Evolutionary conservation across 1,140 invertebrate species (phyloP).

Genomic region (Calycopis cecrops): DNA sequence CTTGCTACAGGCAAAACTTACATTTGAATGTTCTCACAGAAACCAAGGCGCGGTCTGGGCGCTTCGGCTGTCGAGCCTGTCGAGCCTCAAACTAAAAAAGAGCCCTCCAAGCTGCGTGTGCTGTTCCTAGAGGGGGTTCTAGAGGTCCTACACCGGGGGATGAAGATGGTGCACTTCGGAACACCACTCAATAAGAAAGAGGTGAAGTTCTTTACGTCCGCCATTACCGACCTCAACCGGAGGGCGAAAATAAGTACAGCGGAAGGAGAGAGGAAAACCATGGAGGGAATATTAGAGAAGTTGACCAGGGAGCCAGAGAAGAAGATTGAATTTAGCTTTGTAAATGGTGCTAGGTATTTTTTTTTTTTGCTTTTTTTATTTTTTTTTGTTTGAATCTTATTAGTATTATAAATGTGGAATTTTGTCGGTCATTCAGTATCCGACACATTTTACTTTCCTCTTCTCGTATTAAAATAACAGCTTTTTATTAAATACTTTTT

Average conservation of each 20-base stretch:
- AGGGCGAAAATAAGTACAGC: not conserved
- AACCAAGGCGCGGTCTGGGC: not conserved
- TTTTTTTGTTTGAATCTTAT: too few species aligned
- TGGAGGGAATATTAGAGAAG: slow-evolving; percentile 22
- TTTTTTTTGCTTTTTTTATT: too few species aligned
- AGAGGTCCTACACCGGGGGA: not conserved
- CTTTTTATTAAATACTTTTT: too few species aligned
- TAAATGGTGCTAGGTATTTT: not conserved
- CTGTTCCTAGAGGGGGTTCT: not conserved
- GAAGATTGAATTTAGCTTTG: slow-evolving; percentile 11
- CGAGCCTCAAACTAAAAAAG: not conserved
- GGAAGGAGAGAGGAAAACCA: not conserved
- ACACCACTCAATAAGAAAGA: not conserved
- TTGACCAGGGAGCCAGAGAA: slow-evolving; percentile 26
- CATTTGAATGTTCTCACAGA: slow-evolving; percentile 29
- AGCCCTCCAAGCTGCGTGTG: not conserved
- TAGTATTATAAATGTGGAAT: too few species aligned
- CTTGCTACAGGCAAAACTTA: too few species aligned
- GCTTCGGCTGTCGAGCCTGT: not conserved
- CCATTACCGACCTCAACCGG: not conserved
- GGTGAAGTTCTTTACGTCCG: not conserved
- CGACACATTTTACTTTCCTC: too few species aligned
- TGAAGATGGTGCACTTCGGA: not conserved
- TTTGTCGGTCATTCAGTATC: too few species aligned
- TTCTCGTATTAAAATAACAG: too few species aligned